Percentiles rank a stretch among this genome's conserved stretches.
phyloP scores from a whole-genome alignment of 2,113 vertebrate genomes.

The Syngnathus typhle region DNA sequence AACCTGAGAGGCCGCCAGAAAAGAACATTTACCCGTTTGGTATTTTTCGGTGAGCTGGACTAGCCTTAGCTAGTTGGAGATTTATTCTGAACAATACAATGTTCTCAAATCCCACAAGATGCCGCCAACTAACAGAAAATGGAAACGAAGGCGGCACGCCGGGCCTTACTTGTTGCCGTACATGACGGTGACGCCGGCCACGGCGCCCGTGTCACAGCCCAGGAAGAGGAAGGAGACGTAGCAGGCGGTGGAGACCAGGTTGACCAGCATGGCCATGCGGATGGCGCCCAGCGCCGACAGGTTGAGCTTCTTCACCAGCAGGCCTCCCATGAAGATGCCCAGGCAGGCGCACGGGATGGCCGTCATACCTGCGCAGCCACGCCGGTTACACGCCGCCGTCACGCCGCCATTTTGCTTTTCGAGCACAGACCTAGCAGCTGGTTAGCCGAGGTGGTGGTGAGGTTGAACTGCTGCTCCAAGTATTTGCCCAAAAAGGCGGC shows the following conservation, averaged over 20 bases:
- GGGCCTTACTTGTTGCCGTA: constrained; percentile 86
- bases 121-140: too few relatives aligned
- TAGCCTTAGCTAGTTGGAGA: too few relatives aligned
- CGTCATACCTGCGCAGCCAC: constrained; percentile 81
- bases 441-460: constrained; percentile 95
- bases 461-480: constrained; percentile 97
- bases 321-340: constrained; percentile 94
- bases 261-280: constrained; percentile 96
- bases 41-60: too few relatives aligned
- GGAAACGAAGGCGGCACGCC: too few relatives aligned
- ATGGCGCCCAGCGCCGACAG: constrained; percentile 91
- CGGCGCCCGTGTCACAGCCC: constrained; percentile 90
- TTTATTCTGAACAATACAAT: too few relatives aligned
- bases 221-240: constrained; percentile 96
- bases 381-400: too few relatives aligned
- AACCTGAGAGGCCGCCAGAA: not conserved
- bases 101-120: too few relatives aligned
- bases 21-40: too few relatives aligned
- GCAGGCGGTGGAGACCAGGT: constrained; percentile 93
- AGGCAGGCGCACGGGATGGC: constrained; percentile 94
- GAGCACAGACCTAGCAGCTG: constrained; percentile 84
- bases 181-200: constrained; percentile 88
- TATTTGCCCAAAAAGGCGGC: constrained; percentile 96
- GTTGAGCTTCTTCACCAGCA: constrained; percentile 96
- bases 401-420: too few relatives aligned